These are phyloP conservation scores for Takifugu flavidus DNA, from an alignment of 2,113 vertebrate genomes.

Conservation along the genomic window DNA sequence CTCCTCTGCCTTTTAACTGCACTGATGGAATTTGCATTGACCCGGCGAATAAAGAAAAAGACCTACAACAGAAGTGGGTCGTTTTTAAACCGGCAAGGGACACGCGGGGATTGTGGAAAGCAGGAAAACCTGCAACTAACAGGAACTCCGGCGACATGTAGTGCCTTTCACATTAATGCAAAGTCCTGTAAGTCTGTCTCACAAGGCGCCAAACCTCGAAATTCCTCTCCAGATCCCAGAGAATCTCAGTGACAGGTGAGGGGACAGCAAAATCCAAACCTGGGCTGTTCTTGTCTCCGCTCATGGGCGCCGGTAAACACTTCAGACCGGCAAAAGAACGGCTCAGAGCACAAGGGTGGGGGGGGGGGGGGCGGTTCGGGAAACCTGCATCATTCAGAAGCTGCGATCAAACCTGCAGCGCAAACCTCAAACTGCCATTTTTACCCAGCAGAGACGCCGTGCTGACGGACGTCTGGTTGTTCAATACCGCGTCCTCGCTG, in stretches of 20 bases:
- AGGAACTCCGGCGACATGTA: constrained; percentile 22
- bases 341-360: constrained; percentile 15
- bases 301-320: constrained; percentile 46
- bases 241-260: constrained; percentile 54
- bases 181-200: constrained; percentile 18
- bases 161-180: constrained; percentile 33
- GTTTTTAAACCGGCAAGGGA: constrained; percentile 23
- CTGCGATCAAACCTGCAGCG: constrained; percentile 47
- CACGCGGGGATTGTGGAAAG: constrained; percentile 35
- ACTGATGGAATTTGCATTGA: constrained; percentile 38
- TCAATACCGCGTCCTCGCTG: constrained; percentile 25
- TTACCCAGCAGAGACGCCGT: constrained; percentile 15
- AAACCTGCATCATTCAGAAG: constrained; percentile 38
- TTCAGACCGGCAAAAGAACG: constrained; percentile 40
- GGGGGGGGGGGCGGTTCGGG: constrained; percentile 14
- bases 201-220: constrained; percentile 25
- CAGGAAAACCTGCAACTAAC: constrained; percentile 25
- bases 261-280: constrained; percentile 35
- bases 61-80: constrained; percentile 15
- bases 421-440: constrained; percentile 57
- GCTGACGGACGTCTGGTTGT: constrained; percentile 14
- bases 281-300: constrained; percentile 38
- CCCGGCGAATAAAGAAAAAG: constrained; percentile 10
- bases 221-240: constrained; percentile 37
- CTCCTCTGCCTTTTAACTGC: constrained; percentile 30